Evolutionary conservation across 2,113 vertebrate genomes (phyloP).

Genomic region (Sinosuthora webbiana): DNA sequence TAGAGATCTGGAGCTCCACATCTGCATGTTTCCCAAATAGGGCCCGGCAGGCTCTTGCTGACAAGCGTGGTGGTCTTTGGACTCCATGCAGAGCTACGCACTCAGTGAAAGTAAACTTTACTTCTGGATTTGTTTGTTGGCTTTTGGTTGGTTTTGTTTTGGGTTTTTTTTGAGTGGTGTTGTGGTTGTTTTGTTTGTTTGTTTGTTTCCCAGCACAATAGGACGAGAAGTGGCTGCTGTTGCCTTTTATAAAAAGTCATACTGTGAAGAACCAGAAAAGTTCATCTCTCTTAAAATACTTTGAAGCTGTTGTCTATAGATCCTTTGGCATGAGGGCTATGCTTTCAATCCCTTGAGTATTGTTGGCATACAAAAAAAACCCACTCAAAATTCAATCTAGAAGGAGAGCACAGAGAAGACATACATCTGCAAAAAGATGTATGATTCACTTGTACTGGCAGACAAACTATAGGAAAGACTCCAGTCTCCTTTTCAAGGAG

Average conservation of each 20-base stretch:
- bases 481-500: not conserved
- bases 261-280: not conserved
- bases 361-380: not conserved
- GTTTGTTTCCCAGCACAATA: too few species aligned
- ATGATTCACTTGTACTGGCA: not conserved
- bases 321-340: not conserved
- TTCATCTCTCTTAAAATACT: not conserved
- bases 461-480: not conserved
- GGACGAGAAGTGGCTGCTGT: not conserved
- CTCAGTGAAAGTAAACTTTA: not conserved
- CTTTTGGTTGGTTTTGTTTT: not conserved
- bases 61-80: rapidly evolving
- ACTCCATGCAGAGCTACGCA: rapidly evolving
- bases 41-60: rapidly evolving
- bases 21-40: rapidly evolving
- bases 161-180: too few species aligned
- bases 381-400: not conserved
- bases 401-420: not conserved
- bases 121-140: not conserved
- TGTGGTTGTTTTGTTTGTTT: too few species aligned
- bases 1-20: rapidly evolving
- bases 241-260: not conserved
- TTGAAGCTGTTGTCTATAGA: not conserved
- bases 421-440: not conserved
- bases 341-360: not conserved